Conservation (phyloP, 2,113 vertebrate species). For the Cochlearius cochlearius region DNA sequence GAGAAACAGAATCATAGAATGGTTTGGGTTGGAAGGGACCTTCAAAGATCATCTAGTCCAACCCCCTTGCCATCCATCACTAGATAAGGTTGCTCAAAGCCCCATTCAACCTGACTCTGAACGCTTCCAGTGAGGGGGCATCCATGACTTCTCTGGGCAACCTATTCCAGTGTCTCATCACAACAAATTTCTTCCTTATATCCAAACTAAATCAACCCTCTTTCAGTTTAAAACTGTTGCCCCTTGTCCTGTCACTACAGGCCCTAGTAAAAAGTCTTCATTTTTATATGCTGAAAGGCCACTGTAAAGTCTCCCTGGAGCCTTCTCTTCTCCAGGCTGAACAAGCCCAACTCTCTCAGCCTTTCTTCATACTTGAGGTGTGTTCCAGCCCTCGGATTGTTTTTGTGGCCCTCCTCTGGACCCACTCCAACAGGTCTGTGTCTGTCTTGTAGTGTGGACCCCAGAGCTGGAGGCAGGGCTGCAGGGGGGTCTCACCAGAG, state of each 20-base stretch:
- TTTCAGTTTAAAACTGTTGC: background rate
- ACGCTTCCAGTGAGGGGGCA: background rate
- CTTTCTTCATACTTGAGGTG: background rate
- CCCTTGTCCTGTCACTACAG: background rate
- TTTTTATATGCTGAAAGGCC: background rate
- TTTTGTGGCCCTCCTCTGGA: background rate
- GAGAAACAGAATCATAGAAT: background rate
- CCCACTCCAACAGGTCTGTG: background rate
- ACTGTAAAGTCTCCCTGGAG: background rate
- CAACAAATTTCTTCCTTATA: background rate
- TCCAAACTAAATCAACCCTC: background rate
- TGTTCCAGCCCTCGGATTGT: background rate
- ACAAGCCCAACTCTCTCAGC: background rate
- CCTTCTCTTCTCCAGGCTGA: background rate
- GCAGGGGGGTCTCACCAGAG: background rate
- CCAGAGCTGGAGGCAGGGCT: background rate
- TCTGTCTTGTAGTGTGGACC: background rate
- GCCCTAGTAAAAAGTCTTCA: background rate
- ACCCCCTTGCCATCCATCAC: background rate
- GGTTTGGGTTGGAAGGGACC: background rate
- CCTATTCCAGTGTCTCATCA: background rate
- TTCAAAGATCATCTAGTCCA: background rate
- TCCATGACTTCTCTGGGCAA: background rate
- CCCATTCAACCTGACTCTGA: background rate
- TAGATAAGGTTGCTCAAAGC: background rate